Evolutionary conservation across 1,140 invertebrate species (phyloP), one percentile per base, ranked within the genome.

Genomic region (Wasmannia auropunctata): DNA sequence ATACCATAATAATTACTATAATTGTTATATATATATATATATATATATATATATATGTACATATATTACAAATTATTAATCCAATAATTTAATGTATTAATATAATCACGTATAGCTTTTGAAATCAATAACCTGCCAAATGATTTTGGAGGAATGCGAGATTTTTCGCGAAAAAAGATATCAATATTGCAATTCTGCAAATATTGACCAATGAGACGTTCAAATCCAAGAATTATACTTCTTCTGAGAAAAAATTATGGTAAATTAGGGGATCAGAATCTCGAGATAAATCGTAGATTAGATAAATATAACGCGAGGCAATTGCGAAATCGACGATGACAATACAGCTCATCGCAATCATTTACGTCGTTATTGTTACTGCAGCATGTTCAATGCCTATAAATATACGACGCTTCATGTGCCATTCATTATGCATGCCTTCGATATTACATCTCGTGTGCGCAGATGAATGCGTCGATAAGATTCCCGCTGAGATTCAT

Each of bases 331-430:
- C 46, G 49, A 40, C 7, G 40, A 67, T 65, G 56, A 86, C 19
- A 37, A 22, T 74, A 65, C 43, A 58, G 51, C 5, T 58, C 14
- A 46, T 76, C 49, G 70, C 43, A 62, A 88, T 87, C 69, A 83
- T 87, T 80, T 87, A 86, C 51, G 54, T 40, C 63, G 62, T 86
- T 70, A 51, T 43, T 72, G 56, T 74, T 87, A 19, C 25, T 49
- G 3, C 11, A n/a, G 25, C 34, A 16, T 51, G 25, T 56, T 40
- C 31, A 67, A 43, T 58, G 69, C 5, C 70, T 88, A 76, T 88
- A 88, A 85, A 85, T 85, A 87, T 58, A 67, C 60, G 22, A 83
- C n/a, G 16, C 63, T 70, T 76, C 22, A 34, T 63, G 11, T 49
- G 31, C 22, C 22, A 31, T 22, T 86, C 37, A 76, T 87, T 76